These are phyloP conservation scores for Dioctria rufipes DNA, from an alignment of 2,888 invertebrate species.

Conservation along the genomic window DNA sequence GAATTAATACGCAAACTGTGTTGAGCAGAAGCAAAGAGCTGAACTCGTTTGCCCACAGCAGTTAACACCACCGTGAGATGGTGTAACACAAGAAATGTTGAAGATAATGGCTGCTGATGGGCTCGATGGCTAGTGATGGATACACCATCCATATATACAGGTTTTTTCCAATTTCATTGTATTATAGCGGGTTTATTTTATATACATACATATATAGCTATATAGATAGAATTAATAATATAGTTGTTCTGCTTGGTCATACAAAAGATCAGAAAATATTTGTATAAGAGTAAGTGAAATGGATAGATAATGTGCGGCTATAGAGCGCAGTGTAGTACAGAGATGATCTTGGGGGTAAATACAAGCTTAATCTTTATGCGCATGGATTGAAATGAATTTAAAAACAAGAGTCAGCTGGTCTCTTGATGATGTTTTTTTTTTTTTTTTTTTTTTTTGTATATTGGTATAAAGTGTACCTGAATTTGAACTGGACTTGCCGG, in stretches of 20 bases:
- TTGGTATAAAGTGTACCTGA: neutral
- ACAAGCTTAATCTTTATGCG: too few species aligned
- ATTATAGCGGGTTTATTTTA: neutral
- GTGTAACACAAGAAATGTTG: conserved; percentile 40
- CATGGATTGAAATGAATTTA: conserved; percentile 5
- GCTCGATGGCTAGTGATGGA: conserved; percentile 40
- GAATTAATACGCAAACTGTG: too few species aligned
- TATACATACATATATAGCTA: too few species aligned
- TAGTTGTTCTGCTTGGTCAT: neutral
- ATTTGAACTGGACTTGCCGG: neutral
- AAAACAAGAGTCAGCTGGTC: conserved; percentile 53
- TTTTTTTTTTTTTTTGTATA: neutral
- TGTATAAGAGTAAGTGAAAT: too few species aligned
- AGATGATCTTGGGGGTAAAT: too few species aligned
- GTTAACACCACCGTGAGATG: neutral
- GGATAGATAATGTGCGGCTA: too few species aligned
- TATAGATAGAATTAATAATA: too few species aligned
- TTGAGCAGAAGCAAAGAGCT: conserved; percentile 19
- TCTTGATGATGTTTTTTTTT: neutral
- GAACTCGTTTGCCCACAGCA: conserved; percentile 51
- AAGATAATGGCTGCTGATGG: conserved; percentile 49
- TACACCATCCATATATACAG: conserved; percentile 26
- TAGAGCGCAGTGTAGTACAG: too few species aligned
- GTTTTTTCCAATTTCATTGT: conserved; percentile 30
- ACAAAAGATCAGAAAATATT: neutral